These are phyloP conservation scores for Yoshiicerus persimilis DNA, from an alignment of 1,140 invertebrate species.

Conservation along the genomic window DNA sequence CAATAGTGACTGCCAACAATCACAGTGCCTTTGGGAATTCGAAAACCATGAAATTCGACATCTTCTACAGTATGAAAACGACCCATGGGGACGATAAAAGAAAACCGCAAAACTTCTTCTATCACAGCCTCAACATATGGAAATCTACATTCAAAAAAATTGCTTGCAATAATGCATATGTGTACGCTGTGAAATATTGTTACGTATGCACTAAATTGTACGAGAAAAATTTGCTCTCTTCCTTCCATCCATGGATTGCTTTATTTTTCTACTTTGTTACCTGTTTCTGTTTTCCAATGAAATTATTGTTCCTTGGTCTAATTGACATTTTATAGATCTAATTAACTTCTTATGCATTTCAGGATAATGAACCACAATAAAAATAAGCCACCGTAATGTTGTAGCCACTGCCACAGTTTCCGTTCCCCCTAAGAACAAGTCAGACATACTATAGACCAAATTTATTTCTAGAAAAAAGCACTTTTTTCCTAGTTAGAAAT, in stretches of 20 bases:
- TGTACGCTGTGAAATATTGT: too few species aligned
- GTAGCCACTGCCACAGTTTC: neutral
- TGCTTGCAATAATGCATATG: neutral
- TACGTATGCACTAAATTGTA: neutral
- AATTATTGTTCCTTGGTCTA: too few species aligned
- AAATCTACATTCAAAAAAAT: neutral
- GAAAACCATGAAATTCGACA: constrained; percentile 68
- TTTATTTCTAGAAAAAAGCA: neutral
- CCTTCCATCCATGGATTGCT: too few species aligned
- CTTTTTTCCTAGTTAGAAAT: too few species aligned
- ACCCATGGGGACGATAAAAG: constrained; percentile 72
- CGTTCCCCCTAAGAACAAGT: neutral
- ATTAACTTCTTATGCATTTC: neutral
- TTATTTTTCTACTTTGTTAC: too few species aligned
- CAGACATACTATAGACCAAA: neutral
- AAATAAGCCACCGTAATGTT: neutral
- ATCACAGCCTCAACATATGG: constrained; percentile 74
- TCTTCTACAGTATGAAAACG: constrained; percentile 74
- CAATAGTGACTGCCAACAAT: constrained; percentile 68
- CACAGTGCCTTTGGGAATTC: constrained; percentile 71
- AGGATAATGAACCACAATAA: neutral
- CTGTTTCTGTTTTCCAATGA: too few species aligned
- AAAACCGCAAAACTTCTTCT: constrained; percentile 72
- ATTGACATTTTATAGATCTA: neutral
- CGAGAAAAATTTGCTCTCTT: too few species aligned